A percentile compares a stretch with the other conserved stretches of the same genome.
Conservation (phyloP, 1,140 invertebrate genomes). For the Nebria ingens region DNA sequence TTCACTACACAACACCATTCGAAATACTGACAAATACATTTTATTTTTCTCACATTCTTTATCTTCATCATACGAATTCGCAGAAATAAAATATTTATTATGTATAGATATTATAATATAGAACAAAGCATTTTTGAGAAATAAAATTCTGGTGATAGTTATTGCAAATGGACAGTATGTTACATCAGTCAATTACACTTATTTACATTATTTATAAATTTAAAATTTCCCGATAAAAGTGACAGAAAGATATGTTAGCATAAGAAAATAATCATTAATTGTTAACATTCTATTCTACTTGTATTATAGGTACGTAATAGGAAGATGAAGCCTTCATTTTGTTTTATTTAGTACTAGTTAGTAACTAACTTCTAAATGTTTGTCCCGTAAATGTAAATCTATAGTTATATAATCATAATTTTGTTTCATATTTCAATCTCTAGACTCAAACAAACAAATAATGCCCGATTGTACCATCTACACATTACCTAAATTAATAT, state of each 20-base stretch:
- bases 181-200: not conserved
- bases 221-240: not conserved
- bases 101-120: not conserved
- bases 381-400: not conserved
- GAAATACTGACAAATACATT: conserved; percentile 4
- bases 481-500: not conserved
- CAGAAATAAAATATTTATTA: not conserved
- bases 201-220: not conserved
- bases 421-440: not conserved
- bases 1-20: not conserved
- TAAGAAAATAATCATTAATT: not conserved
- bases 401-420: not conserved
- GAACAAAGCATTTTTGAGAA: not conserved
- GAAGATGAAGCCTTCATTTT: conserved; percentile 2
- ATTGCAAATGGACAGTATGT: conserved; percentile 4
- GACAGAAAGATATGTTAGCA: not conserved
- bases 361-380: not conserved
- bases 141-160: not conserved
- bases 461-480: not conserved
- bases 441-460: not conserved
- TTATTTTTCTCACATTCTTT: not conserved
- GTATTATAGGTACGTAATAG: conserved; percentile 7
- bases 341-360: not conserved
- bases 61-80: not conserved
- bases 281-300: not conserved